Percentiles rank a stretch among this genome's conserved stretches.
Conservation (phyloP, 2,113 vertebrate genomes). For the Silurus asotus region DNA sequence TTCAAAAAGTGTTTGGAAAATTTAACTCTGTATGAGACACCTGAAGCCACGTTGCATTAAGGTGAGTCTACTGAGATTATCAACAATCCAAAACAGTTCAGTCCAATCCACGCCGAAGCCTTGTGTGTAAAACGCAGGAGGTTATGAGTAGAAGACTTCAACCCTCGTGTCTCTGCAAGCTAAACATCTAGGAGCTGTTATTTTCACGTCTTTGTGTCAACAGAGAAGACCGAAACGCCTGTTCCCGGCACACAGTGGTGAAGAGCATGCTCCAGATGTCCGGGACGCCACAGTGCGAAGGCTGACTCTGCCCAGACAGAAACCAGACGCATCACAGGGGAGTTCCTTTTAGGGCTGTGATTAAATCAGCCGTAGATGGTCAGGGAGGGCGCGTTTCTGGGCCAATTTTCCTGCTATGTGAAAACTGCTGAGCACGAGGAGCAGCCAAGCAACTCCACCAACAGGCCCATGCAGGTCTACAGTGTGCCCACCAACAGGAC, state of each 20-base stretch:
- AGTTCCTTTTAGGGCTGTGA: slow-evolving; percentile 58
- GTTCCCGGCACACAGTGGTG: slow-evolving; percentile 48
- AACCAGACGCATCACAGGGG: slow-evolving; percentile 56
- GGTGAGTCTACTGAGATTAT: background rate
- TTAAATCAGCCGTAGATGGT: slow-evolving; percentile 58
- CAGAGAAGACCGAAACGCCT: slow-evolving; percentile 40
- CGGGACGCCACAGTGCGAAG: slow-evolving; percentile 39
- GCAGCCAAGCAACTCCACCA: slow-evolving; percentile 46
- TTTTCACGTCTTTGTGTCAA: slow-evolving; percentile 51
- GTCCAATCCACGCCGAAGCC: background rate
- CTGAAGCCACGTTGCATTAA: background rate
- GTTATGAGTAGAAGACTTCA: slow-evolving; percentile 22
- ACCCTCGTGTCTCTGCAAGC: slow-evolving; percentile 26
- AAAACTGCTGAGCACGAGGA: slow-evolving; percentile 46
- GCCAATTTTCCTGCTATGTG: slow-evolving; percentile 54
- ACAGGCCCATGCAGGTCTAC: slow-evolving; percentile 46
- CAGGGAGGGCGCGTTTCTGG: slow-evolving; percentile 50
- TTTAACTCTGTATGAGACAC: slow-evolving; percentile 6
- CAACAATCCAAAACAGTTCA: too few relatives aligned
- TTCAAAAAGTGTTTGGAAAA: slow-evolving; percentile 23
- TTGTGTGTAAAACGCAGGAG: slow-evolving; percentile 4
- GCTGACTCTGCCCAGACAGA: slow-evolving; percentile 56
- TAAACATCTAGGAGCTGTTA: slow-evolving; percentile 46
- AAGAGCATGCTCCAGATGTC: slow-evolving; percentile 51
- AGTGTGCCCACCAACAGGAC: background rate